Conservation (phyloP, 2,797 vertebrate genomes). For the Paguma larvata region DNA sequence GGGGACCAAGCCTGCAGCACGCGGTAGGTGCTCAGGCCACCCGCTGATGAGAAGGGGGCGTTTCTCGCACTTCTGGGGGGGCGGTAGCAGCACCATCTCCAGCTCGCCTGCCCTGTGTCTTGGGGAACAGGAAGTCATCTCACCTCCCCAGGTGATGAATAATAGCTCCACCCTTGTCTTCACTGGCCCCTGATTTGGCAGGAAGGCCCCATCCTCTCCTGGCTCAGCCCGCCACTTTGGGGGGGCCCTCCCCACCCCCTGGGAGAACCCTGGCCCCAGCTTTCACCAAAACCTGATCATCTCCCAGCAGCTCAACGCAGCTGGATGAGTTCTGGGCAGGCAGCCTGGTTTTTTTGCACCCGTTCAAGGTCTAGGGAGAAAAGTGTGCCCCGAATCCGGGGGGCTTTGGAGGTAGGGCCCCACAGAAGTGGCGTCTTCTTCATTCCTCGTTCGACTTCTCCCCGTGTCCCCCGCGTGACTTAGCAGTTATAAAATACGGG, state of each 20-base stretch:
- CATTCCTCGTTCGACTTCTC: background rate
- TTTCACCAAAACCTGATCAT: background rate
- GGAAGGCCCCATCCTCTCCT: background rate
- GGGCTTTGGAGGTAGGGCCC: background rate
- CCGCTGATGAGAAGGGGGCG: background rate
- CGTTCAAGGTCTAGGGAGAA: background rate
- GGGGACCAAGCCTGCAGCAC: background rate
- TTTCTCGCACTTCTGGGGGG: background rate
- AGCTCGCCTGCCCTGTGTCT: background rate
- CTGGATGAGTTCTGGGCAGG: background rate
- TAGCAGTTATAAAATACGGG: background rate
- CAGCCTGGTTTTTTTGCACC: background rate
- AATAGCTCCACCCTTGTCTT: background rate
- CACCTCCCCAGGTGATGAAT: background rate
- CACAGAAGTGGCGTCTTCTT: background rate
- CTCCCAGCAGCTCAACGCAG: background rate
- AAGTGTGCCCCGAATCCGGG: background rate
- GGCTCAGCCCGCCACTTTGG: background rate
- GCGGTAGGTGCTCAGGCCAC: background rate
- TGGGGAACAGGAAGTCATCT: background rate
- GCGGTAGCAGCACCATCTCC: background rate
- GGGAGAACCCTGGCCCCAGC: background rate
- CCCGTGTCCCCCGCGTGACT: background rate
- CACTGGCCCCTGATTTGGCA: background rate
- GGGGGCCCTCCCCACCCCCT: background rate